Conservation (phyloP, 2,797 vertebrate genomes). For the Ispidina lecontei region DNA sequence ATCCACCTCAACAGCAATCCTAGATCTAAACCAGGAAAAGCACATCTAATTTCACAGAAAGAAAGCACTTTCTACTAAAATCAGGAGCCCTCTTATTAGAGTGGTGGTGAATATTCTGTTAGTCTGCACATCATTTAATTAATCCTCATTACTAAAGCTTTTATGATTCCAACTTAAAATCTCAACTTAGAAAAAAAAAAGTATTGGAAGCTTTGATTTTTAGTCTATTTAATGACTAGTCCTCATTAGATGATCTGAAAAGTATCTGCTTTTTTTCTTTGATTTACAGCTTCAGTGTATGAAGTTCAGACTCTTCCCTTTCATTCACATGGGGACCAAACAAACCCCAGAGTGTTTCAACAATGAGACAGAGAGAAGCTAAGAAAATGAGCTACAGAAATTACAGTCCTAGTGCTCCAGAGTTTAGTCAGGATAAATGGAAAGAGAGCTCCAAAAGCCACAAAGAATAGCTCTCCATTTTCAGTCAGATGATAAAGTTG, state of each 20-base stretch:
- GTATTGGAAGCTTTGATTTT: constrained; percentile 6
- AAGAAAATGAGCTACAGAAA: background rate
- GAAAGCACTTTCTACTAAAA: background rate
- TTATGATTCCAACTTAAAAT: background rate
- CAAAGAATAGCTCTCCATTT: background rate
- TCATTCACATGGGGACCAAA: background rate
- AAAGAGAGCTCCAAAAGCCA: background rate
- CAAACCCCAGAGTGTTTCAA: background rate
- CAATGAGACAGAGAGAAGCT: background rate
- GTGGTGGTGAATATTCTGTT: background rate
- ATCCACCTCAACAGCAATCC: background rate
- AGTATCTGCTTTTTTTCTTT: background rate
- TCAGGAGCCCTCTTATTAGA: background rate
- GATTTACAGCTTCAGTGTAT: background rate
- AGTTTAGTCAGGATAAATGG: background rate
- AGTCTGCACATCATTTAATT: background rate
- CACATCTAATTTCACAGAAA: background rate
- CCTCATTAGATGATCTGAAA: background rate
- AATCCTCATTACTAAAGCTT: background rate
- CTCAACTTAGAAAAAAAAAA: background rate
- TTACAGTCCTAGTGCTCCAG: background rate
- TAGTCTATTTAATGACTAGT: background rate
- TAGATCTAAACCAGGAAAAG: background rate
- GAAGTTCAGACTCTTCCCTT: background rate
- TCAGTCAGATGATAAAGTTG: background rate